Evolutionary conservation across 2,113 vertebrate genomes (phyloP).

Genomic region (Python bivittatus): DNA sequence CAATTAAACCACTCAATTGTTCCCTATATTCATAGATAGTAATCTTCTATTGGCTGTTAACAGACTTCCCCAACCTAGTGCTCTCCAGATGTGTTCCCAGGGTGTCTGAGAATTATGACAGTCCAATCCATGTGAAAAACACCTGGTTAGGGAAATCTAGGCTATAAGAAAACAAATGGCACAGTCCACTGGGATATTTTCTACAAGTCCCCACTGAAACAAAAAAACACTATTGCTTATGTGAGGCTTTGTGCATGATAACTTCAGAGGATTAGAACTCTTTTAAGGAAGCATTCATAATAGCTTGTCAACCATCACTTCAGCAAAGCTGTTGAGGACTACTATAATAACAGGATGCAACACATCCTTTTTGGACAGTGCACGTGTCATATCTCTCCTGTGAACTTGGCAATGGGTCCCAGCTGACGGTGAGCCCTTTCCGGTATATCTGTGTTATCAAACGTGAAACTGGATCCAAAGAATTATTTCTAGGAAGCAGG

Average conservation of each 20-base stretch:
- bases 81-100: background rate
- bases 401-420: conserved; percentile 40
- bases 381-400: conserved; percentile 7
- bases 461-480: conserved; percentile 56
- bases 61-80: background rate
- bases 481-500: conserved; percentile 65
- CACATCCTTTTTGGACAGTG: conserved; percentile 35
- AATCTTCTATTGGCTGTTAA: background rate
- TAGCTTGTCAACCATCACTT: conserved; percentile 4
- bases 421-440: conserved; percentile 65
- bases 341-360: conserved; percentile 35
- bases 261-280: background rate
- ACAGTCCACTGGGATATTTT: background rate
- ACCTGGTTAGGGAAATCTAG: background rate
- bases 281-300: conserved; percentile 11
- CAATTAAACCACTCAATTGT: background rate
- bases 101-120: background rate
- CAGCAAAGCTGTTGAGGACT: background rate
- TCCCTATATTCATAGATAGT: background rate
- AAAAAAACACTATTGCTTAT: background rate
- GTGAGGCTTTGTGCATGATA: background rate
- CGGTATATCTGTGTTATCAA: conserved; percentile 64
- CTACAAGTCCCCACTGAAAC: background rate
- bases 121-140: background rate
- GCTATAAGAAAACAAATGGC: background rate